A percentile compares a stretch with the other conserved stretches of the same genome.
phyloP scores from a whole-genome alignment of 1,140 invertebrate species.

The Platyscapa corneri region DNA sequence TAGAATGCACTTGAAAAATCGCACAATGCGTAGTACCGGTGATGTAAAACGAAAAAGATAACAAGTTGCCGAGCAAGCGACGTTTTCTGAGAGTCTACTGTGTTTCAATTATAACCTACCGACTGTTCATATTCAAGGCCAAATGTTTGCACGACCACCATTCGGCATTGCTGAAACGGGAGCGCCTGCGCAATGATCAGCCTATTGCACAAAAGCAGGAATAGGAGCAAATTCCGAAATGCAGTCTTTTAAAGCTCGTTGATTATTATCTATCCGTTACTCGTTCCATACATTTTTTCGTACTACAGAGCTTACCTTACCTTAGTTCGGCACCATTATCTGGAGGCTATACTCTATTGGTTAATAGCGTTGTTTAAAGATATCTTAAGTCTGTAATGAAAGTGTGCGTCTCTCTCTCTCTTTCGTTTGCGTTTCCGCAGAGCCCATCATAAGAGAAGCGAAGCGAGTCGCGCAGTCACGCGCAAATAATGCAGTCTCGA shows the following conservation, averaged over 20 bases:
- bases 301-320: not conserved
- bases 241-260: not conserved
- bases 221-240: not conserved
- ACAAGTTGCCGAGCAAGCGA: not conserved
- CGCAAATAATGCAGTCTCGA: constrained; percentile 16
- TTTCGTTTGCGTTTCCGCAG: not conserved
- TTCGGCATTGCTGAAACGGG: not conserved
- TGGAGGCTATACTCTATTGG: not conserved
- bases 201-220: not conserved
- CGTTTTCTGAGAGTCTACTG: not conserved
- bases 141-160: not conserved
- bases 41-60: not conserved
- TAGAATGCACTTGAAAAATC: too few relatives aligned
- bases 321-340: not conserved
- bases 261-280: too few relatives aligned
- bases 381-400: not conserved
- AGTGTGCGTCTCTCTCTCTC: not conserved
- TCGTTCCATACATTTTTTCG: too few relatives aligned
- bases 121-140: not conserved
- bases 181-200: not conserved
- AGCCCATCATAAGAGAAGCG: not conserved
- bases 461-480: not conserved
- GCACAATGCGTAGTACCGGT: too few relatives aligned
- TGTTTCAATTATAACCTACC: not conserved
- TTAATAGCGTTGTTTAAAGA: not conserved